Percentiles rank a stretch among this genome's conserved stretches.
phyloP scores from a whole-genome alignment of 2,797 vertebrate genomes.

The Delichon dasypus region DNA sequence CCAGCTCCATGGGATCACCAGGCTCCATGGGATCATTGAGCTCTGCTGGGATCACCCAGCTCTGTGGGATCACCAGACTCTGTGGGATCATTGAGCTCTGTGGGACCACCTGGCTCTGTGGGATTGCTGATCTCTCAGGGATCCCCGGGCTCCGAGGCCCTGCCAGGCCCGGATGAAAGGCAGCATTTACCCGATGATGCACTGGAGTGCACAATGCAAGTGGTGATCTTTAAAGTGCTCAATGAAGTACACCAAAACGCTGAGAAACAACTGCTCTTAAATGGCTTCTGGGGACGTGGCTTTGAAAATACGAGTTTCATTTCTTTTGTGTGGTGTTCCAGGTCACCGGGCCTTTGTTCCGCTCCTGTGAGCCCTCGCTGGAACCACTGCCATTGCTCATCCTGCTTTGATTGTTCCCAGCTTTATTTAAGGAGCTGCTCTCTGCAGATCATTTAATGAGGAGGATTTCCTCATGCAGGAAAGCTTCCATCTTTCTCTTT shows the following conservation, averaged over 20 bases:
- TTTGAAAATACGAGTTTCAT: not conserved
- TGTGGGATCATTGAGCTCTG: accelerated
- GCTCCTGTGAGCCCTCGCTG: not conserved
- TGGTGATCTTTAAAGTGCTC: not conserved
- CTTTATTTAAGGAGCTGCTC: not conserved
- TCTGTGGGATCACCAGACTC: not conserved
- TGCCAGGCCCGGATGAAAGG: accelerated
- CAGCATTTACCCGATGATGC: accelerated
- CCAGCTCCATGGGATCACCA: not conserved
- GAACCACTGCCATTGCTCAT: not conserved
- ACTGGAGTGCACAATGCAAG: not conserved
- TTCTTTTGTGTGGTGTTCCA: not conserved
- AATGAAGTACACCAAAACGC: accelerated
- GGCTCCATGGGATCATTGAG: too few species aligned
- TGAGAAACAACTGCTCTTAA: not conserved
- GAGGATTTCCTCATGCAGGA: conserved; percentile 11
- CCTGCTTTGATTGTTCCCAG: not conserved
- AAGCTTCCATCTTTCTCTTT: not conserved
- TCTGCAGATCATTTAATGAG: not conserved
- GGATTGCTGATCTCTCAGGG: not conserved
- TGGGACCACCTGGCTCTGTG: not conserved
- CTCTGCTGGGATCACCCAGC: too few species aligned
- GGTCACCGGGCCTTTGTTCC: conserved; percentile 9
- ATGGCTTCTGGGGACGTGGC: not conserved
- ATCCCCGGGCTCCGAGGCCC: accelerated